These are phyloP conservation scores for Fistularia commersonii DNA, from an alignment of 2,797 vertebrate species.

Conservation along the genomic window DNA sequence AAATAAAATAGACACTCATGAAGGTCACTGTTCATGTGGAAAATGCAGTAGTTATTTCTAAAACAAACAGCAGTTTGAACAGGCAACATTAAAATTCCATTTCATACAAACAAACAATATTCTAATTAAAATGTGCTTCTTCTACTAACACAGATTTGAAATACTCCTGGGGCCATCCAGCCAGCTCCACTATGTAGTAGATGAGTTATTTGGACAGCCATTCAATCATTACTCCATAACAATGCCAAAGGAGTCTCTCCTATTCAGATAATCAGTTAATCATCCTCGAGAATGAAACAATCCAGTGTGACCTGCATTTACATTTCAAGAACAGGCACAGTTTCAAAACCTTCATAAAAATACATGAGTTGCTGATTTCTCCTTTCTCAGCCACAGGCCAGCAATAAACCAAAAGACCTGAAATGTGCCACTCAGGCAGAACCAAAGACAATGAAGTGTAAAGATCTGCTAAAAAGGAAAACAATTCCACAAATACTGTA, in stretches of 20 bases:
- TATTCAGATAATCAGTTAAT: background rate
- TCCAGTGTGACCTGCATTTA: slow-evolving; percentile 19
- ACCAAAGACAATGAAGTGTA: no score
- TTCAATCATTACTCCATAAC: background rate
- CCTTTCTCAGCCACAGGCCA: no score
- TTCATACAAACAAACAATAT: slow-evolving; percentile 47
- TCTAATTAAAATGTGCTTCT: slow-evolving; percentile 50
- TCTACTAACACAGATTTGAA: slow-evolving; percentile 34
- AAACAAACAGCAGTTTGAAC: slow-evolving; percentile 61
- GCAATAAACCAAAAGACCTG: no score
- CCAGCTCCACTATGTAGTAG: slow-evolving; percentile 38
- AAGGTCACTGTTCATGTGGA: no score
- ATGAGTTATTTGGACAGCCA: slow-evolving; percentile 44
- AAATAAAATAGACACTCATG: no score
- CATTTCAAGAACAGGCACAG: slow-evolving; percentile 3
- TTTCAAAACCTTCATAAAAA: slow-evolving; percentile 12
- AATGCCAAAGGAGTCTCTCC: slow-evolving; percentile 1
- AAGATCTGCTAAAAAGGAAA: slow-evolving; percentile 42
- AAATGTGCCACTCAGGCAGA: no score
- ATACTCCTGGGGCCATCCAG: slow-evolving; percentile 31
- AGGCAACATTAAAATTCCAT: slow-evolving; percentile 41
- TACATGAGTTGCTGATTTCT: slow-evolving; percentile 11
- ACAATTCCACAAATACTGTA: slow-evolving; percentile 27
- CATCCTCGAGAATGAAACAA: background rate
- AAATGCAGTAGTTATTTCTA: background rate